phyloP scores from a whole-genome alignment of 1,140 invertebrate species.

The Venustaconcha ellipsiformis region DNA sequence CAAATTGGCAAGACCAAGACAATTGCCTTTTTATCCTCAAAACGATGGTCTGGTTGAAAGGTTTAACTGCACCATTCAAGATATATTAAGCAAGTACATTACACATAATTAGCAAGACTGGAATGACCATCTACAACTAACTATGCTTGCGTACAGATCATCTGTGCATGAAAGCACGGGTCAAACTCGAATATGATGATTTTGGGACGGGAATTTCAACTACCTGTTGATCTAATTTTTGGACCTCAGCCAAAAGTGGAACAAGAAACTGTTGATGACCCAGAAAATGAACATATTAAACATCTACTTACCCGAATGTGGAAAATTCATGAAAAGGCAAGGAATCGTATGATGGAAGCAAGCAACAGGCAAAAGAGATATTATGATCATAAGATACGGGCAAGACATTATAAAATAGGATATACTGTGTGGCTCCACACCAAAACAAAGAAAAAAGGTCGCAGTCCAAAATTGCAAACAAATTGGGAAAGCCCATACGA shows the following conservation, averaged over 20 bases:
- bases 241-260: background rate
- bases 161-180: conserved; percentile 12
- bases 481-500: too few species aligned
- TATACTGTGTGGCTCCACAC: too few species aligned
- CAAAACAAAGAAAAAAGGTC: too few species aligned
- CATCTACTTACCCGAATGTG: too few species aligned
- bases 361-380: too few species aligned
- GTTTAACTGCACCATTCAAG: conserved; percentile 31
- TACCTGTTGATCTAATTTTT: conserved; percentile 20
- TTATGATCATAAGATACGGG: too few species aligned
- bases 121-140: conserved; percentile 19
- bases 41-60: conserved; percentile 35
- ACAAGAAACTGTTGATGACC: too few species aligned
- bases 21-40: conserved; percentile 32
- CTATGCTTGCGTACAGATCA: conserved; percentile 23
- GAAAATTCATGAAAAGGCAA: too few species aligned
- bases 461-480: too few species aligned
- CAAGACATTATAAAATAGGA: too few species aligned
- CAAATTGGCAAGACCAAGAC: conserved; percentile 28
- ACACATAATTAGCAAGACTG: conserved; percentile 19
- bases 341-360: too few species aligned
- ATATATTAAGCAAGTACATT: conserved; percentile 20
- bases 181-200: conserved; percentile 23
- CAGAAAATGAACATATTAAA: too few species aligned
- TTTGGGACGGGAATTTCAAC: conserved; percentile 30